Percentiles rank a stretch among this genome's conserved stretches.
phyloP scores from a whole-genome alignment of 1,140 invertebrate species.

The Scaptomyza pallida region DNA sequence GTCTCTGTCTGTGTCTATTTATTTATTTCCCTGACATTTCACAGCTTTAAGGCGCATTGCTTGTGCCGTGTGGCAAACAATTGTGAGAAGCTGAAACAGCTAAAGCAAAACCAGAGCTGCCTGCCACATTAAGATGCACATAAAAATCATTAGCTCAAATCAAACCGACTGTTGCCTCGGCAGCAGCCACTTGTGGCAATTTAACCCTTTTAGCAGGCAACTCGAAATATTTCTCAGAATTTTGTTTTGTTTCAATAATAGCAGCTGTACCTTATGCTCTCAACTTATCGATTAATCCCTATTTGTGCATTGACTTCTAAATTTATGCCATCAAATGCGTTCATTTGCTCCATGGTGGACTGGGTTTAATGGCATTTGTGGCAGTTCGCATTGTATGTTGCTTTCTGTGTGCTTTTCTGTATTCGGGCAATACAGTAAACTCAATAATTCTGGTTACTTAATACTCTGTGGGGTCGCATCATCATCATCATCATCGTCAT shows the following conservation, averaged over 20 bases:
- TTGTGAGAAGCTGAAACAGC: conserved; percentile 4
- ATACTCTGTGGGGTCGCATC: conserved; percentile 31
- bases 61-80: conserved; percentile 13
- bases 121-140: conserved; percentile 36
- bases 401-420: conserved; percentile 16
- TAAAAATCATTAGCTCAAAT: conserved; percentile 47
- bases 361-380: conserved; percentile 5
- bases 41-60: conserved; percentile 33
- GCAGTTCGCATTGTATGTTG: not conserved
- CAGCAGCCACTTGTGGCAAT: not conserved
- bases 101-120: conserved; percentile 19
- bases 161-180: not conserved
- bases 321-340: conserved; percentile 10
- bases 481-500: conserved; percentile 25
- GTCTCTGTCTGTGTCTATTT: conserved; percentile 8
- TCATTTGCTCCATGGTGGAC: conserved; percentile 1
- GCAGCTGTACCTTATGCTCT: too few species aligned
- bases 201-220: not conserved
- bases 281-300: not conserved
- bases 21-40: conserved; percentile 28
- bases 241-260: too few species aligned
- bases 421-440: conserved; percentile 34
- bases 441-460: conserved; percentile 46
- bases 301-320: not conserved
- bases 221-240: not conserved